Percentiles rank a stretch among this genome's conserved stretches.
These are phyloP conservation scores for Neotragus moschatus DNA, from an alignment of 2,113 vertebrate species.

Conservation along the genomic window DNA sequence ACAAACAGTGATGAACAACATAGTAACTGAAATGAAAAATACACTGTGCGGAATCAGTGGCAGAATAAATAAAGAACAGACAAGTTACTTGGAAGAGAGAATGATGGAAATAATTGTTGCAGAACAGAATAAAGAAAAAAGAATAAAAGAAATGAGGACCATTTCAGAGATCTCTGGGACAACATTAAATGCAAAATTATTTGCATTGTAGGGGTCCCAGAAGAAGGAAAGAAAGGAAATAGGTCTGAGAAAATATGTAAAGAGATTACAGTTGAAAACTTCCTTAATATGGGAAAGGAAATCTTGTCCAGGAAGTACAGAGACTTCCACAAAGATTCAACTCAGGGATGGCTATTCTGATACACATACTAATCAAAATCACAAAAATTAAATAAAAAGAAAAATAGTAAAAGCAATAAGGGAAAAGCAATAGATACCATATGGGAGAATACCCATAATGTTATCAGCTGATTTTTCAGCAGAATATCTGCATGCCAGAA, in stretches of 20 bases:
- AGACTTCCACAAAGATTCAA: background rate
- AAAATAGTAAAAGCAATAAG: background rate
- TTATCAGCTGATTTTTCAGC: background rate
- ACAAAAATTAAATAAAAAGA: background rate
- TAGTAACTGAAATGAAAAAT: background rate
- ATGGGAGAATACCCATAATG: background rate
- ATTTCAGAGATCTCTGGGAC: background rate
- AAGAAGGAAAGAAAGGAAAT: background rate
- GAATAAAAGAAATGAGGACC: background rate
- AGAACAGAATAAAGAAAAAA: background rate
- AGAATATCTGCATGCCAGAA: background rate
- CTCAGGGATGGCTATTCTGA: background rate
- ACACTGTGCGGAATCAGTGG: background rate
- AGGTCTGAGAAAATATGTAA: background rate
- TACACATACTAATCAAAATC: background rate
- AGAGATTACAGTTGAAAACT: background rate
- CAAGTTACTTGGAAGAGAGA: background rate
- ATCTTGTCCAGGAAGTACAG: background rate
- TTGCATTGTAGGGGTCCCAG: background rate
- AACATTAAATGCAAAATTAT: background rate
- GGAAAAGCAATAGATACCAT: background rate
- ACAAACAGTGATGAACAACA: background rate
- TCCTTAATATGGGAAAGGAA: background rate
- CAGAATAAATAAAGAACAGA: background rate
- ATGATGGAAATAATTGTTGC: background rate